Conservation (phyloP, 2,797 vertebrate species). For the Microhierax caerulescens region DNA sequence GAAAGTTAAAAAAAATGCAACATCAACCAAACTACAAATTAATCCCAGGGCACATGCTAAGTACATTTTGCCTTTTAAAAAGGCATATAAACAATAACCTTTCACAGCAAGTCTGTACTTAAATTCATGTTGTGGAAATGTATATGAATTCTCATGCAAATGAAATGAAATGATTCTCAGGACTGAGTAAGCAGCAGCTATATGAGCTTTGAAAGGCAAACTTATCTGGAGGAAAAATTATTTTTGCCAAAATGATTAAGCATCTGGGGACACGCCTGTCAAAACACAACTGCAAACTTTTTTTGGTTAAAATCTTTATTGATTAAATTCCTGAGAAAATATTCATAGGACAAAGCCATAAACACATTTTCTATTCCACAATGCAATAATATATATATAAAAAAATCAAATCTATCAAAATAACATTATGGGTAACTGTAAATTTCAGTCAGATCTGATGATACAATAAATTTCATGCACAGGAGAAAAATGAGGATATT, state of each 20-base stretch:
- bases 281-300: constrained; percentile 54
- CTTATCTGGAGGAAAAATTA: constrained; percentile 60
- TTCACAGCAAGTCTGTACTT: not conserved
- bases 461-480: not conserved
- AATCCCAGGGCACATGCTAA: constrained; percentile 22
- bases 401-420: constrained; percentile 12
- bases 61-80: constrained; percentile 31
- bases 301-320: constrained; percentile 30
- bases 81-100: not conserved
- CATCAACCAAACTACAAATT: not conserved
- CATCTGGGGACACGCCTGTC: constrained; percentile 25
- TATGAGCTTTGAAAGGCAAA: constrained; percentile 28
- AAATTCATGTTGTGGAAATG: not conserved
- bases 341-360: constrained; percentile 37
- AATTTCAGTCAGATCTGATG: constrained; percentile 54
- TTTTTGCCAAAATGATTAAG: constrained; percentile 70
- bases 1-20: constrained; percentile 31
- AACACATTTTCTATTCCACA: constrained; percentile 13
- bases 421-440: constrained; percentile 40
- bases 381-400: not conserved
- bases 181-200: constrained; percentile 7
- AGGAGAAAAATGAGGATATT: constrained; percentile 37
- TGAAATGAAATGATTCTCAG: constrained; percentile 26
- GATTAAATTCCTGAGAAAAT: constrained; percentile 35
- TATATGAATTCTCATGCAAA: not conserved